Base-by-base conservation (phyloP, 2,113 vertebrate genomes). In the Petrocephalus zakoni region DNA sequence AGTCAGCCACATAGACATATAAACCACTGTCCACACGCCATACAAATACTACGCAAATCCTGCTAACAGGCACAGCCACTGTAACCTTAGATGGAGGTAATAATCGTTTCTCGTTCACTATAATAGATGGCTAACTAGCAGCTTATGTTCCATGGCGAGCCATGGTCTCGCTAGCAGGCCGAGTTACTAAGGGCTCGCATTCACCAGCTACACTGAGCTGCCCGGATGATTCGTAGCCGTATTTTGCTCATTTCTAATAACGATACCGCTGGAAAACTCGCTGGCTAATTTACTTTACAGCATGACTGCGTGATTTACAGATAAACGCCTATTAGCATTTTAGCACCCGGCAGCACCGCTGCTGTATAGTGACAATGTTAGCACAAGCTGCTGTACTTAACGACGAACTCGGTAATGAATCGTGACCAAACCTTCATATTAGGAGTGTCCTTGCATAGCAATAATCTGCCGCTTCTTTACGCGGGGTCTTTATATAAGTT, bases 351-450 rank as follows among this genome's bases (percentile, higher is more conserved):
- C 22, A 47, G 37, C 25, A 22, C 22, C 81, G 37, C 81, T 83
- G 22, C 81, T 22, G 34, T 78, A 37, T 42, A 42, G 34, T 78
- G 68, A 75, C 68, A 78, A 78, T 78, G 72, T 78, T n/a, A 83
- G 15, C 37, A 83, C 46, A 11, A 49, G 8, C 46, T 49, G 46
- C 22, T 37, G 5, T 29, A 52, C 22, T 46, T 25, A 75, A 51
- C 21, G 37, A 75, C 17, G 21, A 42, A 86, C 37, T 87, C 86
- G 15, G 53, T 75, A 86, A 56, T 87, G 55, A 29, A 90, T 82
- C 0, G 87, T 75, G 56, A 85, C 8, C 94, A 90, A 91, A 96
- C 95, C 95, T 96, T 95, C 94, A 96, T 93, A 93, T 93, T 93
- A 94, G 61, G 49, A 89, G 68, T 55, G n/a, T 78, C 85, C 85